Evolutionary conservation across 2,888 invertebrate genomes (phyloP), one percentile per base, ranked within the genome.

Genomic region (Scaptomyza polygonia): DNA sequence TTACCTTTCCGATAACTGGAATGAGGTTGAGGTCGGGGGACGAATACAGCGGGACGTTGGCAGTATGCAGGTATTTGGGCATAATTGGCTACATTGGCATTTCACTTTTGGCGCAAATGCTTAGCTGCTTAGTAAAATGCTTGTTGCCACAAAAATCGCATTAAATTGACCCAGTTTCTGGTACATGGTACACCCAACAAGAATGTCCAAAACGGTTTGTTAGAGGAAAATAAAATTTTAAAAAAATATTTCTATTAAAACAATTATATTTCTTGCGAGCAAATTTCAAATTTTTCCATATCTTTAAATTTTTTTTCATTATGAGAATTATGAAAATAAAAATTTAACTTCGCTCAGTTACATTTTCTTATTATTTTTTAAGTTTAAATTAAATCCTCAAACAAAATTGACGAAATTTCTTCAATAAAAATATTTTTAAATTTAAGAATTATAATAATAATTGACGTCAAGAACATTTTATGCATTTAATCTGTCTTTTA

Each of bases 61-160:
- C 32, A 30, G 34, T 52, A 18, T 9, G 16, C 18, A 21, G 48
- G 53, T 14, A 51, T 55, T 71, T 59, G 66, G 66, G 75, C 80
- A 84, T 87, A 87, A 86, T 86, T 86, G 86, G 85, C 85, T 71
- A 77, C 80, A 85, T 83, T 85, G 86, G 79, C 78, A 84, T 79
- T 84, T 84, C 78, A 84, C 82, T 82, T 79, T 79, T 82, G 77
- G 79, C 67, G 55, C 76, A 69, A 75, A 77, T 69, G 77, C 79
- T 81, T 39, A 39, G 67, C 56, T 70, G 65, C 78, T 72, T 55
- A 58, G 58, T 36, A 14, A 72, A 64, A 67, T 65, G 59, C 42
- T 45, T 62, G 45, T 34, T 74, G 68, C 72, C 81, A 79, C 82
- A 76, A 69, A 76, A 81, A 82, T 77, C 76, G 69, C 71, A 78